phyloP scores from a whole-genome alignment of 2,797 vertebrate species.

The Argyrosomus regius region DNA sequence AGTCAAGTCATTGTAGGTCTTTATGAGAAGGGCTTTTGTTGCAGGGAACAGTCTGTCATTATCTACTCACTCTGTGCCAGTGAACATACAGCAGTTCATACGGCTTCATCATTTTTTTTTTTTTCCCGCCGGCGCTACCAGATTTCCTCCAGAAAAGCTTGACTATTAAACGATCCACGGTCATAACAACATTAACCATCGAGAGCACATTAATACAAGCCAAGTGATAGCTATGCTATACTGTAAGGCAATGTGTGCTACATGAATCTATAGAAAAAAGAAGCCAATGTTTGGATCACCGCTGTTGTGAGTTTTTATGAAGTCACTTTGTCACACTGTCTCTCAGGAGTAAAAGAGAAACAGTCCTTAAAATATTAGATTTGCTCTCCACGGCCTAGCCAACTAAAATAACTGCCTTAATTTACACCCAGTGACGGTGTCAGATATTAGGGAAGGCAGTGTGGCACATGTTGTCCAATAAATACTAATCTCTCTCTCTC shows the following conservation, averaged over 20 bases:
- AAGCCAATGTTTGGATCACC: conserved; percentile 8
- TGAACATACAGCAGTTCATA: background rate
- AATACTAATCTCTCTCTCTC: background rate
- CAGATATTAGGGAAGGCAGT: conserved; percentile 7
- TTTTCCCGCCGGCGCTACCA: background rate
- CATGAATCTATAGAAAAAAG: background rate
- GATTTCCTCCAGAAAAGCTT: conserved; percentile 2
- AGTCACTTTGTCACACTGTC: conserved; percentile 22
- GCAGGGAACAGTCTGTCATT: conserved; percentile 1
- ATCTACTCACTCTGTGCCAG: background rate
- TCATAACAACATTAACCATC: conserved; percentile 2
- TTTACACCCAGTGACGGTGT: conserved; percentile 16
- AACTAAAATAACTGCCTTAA: conserved; percentile 29
- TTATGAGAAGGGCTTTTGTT: conserved; percentile 1
- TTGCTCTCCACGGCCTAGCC: conserved; percentile 6
- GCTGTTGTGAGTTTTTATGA: conserved; percentile 26
- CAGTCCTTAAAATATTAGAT: conserved; percentile 7
- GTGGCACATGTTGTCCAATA: background rate
- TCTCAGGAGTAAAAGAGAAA: conserved; percentile 7
- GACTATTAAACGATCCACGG: conserved; percentile 17
- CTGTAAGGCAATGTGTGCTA: background rate
- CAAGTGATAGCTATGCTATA: background rate
- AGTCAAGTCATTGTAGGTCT: conserved; percentile 5
- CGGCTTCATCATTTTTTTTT: background rate
- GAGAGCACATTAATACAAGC: conserved; percentile 1